These are phyloP conservation scores for Ondatra zibethicus DNA, from an alignment of 2,113 vertebrate genomes.

Conservation along the genomic window DNA sequence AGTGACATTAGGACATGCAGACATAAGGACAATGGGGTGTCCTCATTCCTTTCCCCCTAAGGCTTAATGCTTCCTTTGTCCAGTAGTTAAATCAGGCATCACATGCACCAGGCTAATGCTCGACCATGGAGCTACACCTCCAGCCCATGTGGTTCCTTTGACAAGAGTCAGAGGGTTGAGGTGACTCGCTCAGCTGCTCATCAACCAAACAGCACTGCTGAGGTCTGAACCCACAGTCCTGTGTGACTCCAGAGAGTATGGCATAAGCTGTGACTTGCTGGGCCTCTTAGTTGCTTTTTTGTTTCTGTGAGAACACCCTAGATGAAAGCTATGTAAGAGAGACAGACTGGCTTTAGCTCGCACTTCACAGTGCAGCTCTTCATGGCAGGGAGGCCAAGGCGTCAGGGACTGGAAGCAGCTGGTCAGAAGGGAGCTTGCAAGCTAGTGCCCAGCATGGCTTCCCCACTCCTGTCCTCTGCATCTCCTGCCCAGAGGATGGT, in stretches of 20 bases:
- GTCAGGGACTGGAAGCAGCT: background rate
- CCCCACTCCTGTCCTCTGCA: background rate
- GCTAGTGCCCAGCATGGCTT: background rate
- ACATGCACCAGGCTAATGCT: background rate
- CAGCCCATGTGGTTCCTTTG: background rate
- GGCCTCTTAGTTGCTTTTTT: background rate
- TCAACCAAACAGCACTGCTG: background rate
- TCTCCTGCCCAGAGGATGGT: background rate
- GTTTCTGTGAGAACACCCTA: background rate
- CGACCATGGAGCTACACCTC: background rate
- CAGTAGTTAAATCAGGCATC: background rate
- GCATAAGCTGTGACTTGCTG: background rate
- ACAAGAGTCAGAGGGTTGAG: background rate
- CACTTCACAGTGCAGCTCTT: background rate
- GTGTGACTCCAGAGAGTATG: background rate
- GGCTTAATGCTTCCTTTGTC: background rate
- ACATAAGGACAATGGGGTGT: background rate
- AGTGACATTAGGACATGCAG: background rate
- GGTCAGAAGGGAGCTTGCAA: too few relatives aligned
- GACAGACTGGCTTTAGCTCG: background rate
- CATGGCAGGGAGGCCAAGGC: background rate
- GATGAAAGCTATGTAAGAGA: background rate
- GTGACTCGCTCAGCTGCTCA: background rate
- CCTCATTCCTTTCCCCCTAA: background rate
- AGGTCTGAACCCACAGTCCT: background rate